These are phyloP conservation scores for Perdita meconis DNA, from an alignment of 2,888 invertebrate species.

Conservation along the genomic window DNA sequence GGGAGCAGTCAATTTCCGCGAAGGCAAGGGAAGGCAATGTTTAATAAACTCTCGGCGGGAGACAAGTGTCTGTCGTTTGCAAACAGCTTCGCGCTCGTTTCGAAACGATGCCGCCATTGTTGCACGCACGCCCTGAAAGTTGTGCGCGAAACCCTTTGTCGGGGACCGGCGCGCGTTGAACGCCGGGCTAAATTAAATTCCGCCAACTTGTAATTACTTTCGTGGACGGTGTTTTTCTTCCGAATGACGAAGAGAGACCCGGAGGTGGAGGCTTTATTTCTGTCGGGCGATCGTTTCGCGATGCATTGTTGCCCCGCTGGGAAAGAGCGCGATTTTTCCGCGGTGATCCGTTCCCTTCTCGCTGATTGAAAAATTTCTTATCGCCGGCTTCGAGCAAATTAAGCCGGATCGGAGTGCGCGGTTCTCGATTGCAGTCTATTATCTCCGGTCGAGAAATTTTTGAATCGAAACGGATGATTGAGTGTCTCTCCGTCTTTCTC, in stretches of 20 bases:
- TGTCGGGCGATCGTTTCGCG: slow-evolving; percentile 11
- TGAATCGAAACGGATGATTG: neutral
- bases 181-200: slow-evolving; percentile 55
- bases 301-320: neutral
- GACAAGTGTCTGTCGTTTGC: slow-evolving; percentile 20
- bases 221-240: slow-evolving; percentile 48
- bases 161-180: slow-evolving; percentile 12
- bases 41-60: slow-evolving; percentile 12
- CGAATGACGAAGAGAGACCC: neutral
- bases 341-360: too few relatives aligned
- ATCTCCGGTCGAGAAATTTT: neutral
- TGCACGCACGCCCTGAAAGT: slow-evolving; percentile 8
- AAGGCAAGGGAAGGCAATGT: neutral
- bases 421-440: neutral
- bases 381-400: neutral
- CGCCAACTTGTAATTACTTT: slow-evolving; percentile 56
- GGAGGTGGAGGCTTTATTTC: slow-evolving; percentile 16
- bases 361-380: neutral
- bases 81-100: slow-evolving; percentile 17
- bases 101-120: slow-evolving; percentile 31
- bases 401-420: neutral
- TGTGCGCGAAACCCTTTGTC: slow-evolving; percentile 21
- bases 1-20: neutral
- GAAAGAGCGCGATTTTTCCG: slow-evolving; percentile 24
- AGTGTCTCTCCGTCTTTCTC: too few relatives aligned